A percentile compares a stretch with the other conserved stretches of the same genome.
phyloP scores from a whole-genome alignment of 2,888 invertebrate species.

The Meiosimyza platycephala region DNA sequence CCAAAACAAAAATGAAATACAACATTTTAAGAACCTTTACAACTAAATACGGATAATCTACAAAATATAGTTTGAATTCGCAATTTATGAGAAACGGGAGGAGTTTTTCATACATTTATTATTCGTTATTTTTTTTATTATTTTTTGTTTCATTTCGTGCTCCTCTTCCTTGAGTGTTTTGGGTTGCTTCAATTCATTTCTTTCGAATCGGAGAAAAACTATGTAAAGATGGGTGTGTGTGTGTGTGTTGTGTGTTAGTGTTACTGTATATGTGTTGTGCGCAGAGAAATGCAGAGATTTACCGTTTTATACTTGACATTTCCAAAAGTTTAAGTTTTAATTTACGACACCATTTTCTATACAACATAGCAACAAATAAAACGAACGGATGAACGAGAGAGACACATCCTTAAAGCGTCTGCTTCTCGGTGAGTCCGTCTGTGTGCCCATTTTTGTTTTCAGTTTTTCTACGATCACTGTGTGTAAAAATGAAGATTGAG shows the following conservation, averaged over 20 bases:
- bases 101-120: slow-evolving; percentile 50
- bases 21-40: slow-evolving; percentile 61
- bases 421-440: not conserved
- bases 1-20: slow-evolving; percentile 55
- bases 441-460: slow-evolving; percentile 3
- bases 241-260: slow-evolving; percentile 33
- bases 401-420: slow-evolving; percentile 48
- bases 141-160: slow-evolving; percentile 20
- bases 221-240: slow-evolving; percentile 32
- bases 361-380: slow-evolving; percentile 47
- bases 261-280: slow-evolving; percentile 45
- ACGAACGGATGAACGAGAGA: slow-evolving; percentile 55
- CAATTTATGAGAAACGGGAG: slow-evolving; percentile 52
- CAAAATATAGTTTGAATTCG: slow-evolving; percentile 51
- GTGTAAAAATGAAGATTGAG: not conserved
- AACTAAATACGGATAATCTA: slow-evolving; percentile 65
- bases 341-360: slow-evolving; percentile 67
- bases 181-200: slow-evolving; percentile 44
- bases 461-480: not conserved
- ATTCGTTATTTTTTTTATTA: slow-evolving; percentile 48
- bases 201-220: slow-evolving; percentile 38
- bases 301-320: slow-evolving; percentile 68
- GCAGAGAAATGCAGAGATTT: slow-evolving; percentile 60
- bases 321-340: slow-evolving; percentile 68
- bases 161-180: slow-evolving; percentile 15